Evolutionary conservation across 1,140 invertebrate species (phyloP).

Genomic region (Zaprionus inermis): DNA sequence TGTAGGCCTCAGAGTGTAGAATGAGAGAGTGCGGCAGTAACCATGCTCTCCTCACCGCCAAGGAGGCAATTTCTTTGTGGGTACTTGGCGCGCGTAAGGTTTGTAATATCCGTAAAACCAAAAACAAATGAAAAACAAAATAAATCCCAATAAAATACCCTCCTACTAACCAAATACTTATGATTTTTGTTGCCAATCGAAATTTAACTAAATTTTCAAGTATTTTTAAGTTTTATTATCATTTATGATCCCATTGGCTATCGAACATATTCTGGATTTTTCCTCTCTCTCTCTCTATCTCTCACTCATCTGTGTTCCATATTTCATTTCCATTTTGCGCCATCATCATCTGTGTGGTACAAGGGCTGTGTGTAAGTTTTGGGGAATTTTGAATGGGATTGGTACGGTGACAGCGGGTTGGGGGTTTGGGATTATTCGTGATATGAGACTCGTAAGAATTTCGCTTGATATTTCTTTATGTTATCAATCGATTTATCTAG

Average conservation of each 20-base stretch:
- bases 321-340: slow-evolving; percentile 62
- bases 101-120: slow-evolving; percentile 85
- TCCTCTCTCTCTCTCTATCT: background rate
- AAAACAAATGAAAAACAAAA: slow-evolving; percentile 33
- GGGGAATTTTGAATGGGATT: slow-evolving; percentile 6
- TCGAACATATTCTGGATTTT: slow-evolving; percentile 59
- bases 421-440: background rate
- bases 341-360: slow-evolving; percentile 35
- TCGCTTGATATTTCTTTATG: background rate
- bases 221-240: slow-evolving; percentile 30
- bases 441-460: background rate
- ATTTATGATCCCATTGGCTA: slow-evolving; percentile 60
- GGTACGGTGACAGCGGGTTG: slow-evolving; percentile 25
- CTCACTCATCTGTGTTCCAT: slow-evolving; percentile 37
- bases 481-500: background rate
- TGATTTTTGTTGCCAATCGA: slow-evolving; percentile 34
- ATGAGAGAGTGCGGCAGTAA: slow-evolving; percentile 84
- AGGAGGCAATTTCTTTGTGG: slow-evolving; percentile 95
- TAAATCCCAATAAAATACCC: slow-evolving; percentile 17
- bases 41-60: slow-evolving; percentile 93
- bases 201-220: slow-evolving; percentile 20
- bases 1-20: slow-evolving; percentile 84
- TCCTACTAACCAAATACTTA: slow-evolving; percentile 37
- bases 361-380: background rate
- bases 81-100: slow-evolving; percentile 95